phyloP scores from a whole-genome alignment of 2,888 invertebrate genomes.

The Bembecia ichneumoniformis region DNA sequence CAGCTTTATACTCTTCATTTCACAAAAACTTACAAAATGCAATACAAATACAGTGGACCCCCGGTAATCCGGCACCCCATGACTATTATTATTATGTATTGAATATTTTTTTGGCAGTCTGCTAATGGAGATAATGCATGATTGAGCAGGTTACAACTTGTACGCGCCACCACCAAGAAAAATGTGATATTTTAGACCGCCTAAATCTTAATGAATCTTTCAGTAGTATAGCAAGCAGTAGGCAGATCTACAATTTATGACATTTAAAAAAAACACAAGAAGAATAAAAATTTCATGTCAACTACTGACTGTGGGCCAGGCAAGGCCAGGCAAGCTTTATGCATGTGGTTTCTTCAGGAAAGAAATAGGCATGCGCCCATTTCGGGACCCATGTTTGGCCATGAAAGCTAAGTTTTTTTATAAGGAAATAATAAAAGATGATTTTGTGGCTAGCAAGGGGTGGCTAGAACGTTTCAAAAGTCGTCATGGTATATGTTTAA shows the following conservation, averaged over 20 bases:
- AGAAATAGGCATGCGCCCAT: slow-evolving; percentile 15
- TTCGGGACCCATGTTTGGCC: slow-evolving; percentile 15
- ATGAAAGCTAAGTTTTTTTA: slow-evolving; percentile 18
- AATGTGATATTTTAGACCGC: slow-evolving; percentile 16
- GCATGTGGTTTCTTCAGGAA: slow-evolving; percentile 18
- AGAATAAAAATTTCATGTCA: slow-evolving; percentile 14
- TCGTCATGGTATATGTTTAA: slow-evolving; percentile 17
- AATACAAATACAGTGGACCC: background rate
- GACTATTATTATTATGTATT: too few relatives aligned
- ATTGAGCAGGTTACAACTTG: too few relatives aligned
- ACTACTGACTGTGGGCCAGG: slow-evolving; percentile 17
- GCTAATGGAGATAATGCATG: too few relatives aligned
- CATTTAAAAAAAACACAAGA: slow-evolving; percentile 14
- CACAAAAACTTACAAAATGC: too few relatives aligned
- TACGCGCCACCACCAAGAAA: too few relatives aligned
- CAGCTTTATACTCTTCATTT: too few relatives aligned
- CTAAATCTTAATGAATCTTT: slow-evolving; percentile 10
- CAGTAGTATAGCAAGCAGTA: slow-evolving; percentile 9
- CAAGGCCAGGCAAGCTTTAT: slow-evolving; percentile 16
- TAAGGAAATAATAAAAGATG: slow-evolving; percentile 16
- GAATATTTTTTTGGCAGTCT: too few relatives aligned
- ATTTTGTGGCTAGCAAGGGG: slow-evolving; percentile 17
- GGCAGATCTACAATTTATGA: slow-evolving; percentile 10
- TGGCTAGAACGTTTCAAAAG: slow-evolving; percentile 19
- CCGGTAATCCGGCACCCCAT: background rate